These are phyloP conservation scores for Apodemus agrarius DNA, from an alignment of 2,797 vertebrate species.

Conservation along the genomic window DNA sequence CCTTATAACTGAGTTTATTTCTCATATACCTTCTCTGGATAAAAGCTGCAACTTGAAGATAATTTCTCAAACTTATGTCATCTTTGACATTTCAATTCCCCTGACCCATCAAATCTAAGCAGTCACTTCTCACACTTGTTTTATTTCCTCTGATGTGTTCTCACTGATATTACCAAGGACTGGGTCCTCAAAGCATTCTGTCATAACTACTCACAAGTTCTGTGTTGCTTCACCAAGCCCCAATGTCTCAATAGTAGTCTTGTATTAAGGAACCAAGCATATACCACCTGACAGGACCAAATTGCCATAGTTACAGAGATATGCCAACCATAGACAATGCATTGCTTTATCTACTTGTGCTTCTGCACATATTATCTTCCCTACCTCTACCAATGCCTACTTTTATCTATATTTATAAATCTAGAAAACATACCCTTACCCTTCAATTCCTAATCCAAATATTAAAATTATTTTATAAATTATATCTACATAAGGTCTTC, in stretches of 20 bases:
- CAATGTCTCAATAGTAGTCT: fast-evolving
- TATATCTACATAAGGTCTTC: background rate
- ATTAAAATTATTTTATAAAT: background rate
- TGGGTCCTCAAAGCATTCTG: background rate
- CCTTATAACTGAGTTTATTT: background rate
- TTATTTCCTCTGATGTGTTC: background rate
- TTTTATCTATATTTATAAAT: background rate
- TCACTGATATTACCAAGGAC: background rate
- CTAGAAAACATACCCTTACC: background rate
- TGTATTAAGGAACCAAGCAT: background rate
- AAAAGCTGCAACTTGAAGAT: background rate
- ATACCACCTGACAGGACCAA: background rate
- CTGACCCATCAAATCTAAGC: background rate
- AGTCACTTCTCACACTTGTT: background rate
- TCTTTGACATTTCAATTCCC: background rate
- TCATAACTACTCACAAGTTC: background rate
- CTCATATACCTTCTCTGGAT: background rate
- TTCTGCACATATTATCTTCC: background rate
- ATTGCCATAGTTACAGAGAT: background rate
- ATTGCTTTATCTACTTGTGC: background rate
- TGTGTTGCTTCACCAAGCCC: background rate
- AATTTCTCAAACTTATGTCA: background rate
- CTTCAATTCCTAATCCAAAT: background rate
- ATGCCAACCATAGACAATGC: background rate
- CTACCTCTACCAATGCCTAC: background rate